Evolutionary conservation across 1,140 invertebrate species (phyloP).

Genomic region (Mylabris phalerata): DNA sequence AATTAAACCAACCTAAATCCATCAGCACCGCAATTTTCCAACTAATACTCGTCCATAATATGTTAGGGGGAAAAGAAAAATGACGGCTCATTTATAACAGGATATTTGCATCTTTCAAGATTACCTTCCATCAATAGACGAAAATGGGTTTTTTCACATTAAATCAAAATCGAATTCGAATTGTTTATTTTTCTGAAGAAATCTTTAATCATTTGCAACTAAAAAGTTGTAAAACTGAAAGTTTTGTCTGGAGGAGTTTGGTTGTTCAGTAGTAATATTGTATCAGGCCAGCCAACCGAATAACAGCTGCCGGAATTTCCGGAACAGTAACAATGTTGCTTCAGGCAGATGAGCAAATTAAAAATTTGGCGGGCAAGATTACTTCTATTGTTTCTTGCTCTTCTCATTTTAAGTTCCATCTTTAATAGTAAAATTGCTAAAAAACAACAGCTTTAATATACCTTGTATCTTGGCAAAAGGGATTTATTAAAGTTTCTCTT

Average conservation of each 20-base stretch:
- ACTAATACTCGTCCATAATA: conserved; percentile 29
- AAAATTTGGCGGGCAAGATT: conserved; percentile 15
- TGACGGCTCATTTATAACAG: conserved; percentile 26
- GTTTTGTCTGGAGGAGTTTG: too few relatives aligned
- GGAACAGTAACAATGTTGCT: conserved; percentile 3
- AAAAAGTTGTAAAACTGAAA: too few relatives aligned
- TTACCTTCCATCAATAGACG: neutral
- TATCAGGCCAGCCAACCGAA: conserved; percentile 16
- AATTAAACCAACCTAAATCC: conserved; percentile 28
- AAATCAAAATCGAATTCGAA: too few relatives aligned
- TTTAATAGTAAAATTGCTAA: too few relatives aligned
- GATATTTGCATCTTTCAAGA: conserved; percentile 27
- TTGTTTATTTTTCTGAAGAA: too few relatives aligned
- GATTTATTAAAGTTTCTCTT: too few relatives aligned
- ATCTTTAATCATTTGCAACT: too few relatives aligned
- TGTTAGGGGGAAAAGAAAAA: conserved; percentile 21
- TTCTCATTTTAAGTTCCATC: too few relatives aligned
- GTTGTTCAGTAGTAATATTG: conserved; percentile 6
- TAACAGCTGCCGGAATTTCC: conserved; percentile 17
- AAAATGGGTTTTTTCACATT: too few relatives aligned
- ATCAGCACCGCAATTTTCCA: conserved; percentile 29
- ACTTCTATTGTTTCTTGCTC: neutral
- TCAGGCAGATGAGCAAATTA: conserved; percentile 12
- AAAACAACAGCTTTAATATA: too few relatives aligned
- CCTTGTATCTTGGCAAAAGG: too few relatives aligned